phyloP scores from a whole-genome alignment of 2,888 invertebrate species.

The Parnassius smintheus region DNA sequence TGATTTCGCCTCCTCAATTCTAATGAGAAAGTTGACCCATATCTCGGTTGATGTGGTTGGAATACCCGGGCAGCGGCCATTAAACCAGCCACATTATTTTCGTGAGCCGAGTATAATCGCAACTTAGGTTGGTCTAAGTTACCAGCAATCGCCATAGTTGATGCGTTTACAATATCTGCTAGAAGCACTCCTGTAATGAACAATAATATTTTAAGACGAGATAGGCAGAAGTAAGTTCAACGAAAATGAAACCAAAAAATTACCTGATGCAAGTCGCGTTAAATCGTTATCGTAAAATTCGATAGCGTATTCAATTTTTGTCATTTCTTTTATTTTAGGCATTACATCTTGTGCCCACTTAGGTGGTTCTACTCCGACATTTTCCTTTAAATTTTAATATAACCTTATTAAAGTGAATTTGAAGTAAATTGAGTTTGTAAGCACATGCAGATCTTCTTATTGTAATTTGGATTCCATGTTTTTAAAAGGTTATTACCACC shows the following conservation, averaged over 20 bases:
- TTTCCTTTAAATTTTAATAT: conserved; percentile 50
- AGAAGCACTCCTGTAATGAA: conserved; percentile 68
- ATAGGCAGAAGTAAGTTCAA: not conserved
- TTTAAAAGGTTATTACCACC: too few species aligned
- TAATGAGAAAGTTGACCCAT: conserved; percentile 77
- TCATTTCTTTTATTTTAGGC: conserved; percentile 68
- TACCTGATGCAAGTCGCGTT: conserved; percentile 64
- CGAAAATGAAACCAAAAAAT: conserved; percentile 10
- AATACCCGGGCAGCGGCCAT: conserved; percentile 79
- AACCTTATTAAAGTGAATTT: too few species aligned
- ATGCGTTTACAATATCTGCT: conserved; percentile 73
- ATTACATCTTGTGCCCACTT: conserved; percentile 62
- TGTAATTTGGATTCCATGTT: too few species aligned
- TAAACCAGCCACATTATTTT: conserved; percentile 83
- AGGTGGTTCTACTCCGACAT: conserved; percentile 62
- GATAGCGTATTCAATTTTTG: conserved; percentile 66
- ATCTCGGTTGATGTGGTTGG: conserved; percentile 79
- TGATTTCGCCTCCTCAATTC: conserved; percentile 66
- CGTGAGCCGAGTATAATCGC: conserved; percentile 82
- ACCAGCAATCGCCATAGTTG: conserved; percentile 60
- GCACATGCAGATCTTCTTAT: too few species aligned
- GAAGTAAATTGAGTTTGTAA: too few species aligned
- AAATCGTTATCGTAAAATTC: conserved; percentile 61
- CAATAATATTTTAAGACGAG: not conserved
- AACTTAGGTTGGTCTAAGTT: conserved; percentile 62